Conservation (phyloP, 2,113 vertebrate species). For the Haemorhous mexicanus region DNA sequence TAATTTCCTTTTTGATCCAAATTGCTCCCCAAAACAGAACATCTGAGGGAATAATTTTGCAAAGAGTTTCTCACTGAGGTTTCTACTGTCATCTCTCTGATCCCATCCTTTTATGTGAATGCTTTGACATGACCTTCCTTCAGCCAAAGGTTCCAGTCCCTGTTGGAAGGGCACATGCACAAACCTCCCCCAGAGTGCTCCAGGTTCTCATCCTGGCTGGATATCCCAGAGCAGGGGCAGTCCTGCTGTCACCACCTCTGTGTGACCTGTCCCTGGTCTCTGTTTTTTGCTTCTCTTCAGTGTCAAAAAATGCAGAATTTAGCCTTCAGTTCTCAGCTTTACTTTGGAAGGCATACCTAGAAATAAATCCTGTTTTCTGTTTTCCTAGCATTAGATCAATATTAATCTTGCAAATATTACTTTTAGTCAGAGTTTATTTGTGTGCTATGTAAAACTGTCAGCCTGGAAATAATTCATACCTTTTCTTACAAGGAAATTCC, state of each 20-base stretch:
- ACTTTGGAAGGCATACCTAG: neutral
- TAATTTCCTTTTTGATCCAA: neutral
- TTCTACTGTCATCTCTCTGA: neutral
- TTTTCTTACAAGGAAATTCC: neutral
- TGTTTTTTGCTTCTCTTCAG: neutral
- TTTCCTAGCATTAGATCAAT: neutral
- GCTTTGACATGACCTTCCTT: neutral
- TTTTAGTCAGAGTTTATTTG: neutral
- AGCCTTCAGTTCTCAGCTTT: neutral
- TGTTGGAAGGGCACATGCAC: neutral
- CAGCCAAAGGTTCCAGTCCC: neutral
- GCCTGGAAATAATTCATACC: neutral
- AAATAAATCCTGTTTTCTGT: neutral
- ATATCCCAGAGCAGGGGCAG: neutral
- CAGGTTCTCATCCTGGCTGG: neutral
- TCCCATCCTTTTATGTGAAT: neutral
- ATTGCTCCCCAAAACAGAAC: neutral
- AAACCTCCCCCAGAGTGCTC: accelerated
- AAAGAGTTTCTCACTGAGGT: neutral
- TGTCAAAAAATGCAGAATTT: neutral
- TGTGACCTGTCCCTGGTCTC: neutral
- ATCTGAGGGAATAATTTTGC: neutral
- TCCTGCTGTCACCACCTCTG: neutral
- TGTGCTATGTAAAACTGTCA: neutral
- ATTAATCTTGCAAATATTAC: neutral